These are phyloP conservation scores for Spodoptera picta DNA, from an alignment of 2,888 invertebrate genomes.

Conservation along the genomic window DNA sequence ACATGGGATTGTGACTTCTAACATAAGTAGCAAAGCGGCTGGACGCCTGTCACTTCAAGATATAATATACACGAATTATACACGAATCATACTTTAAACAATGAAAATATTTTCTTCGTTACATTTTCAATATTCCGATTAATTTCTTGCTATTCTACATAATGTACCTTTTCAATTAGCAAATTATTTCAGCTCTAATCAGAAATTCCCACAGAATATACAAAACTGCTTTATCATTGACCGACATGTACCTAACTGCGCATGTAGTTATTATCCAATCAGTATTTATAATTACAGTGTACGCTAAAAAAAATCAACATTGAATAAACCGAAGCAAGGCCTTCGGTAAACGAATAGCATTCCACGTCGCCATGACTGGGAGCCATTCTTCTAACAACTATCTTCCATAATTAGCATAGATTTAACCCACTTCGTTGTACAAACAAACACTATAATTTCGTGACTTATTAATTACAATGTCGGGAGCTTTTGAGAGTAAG, in stretches of 20 bases:
- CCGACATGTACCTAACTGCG: conserved; percentile 4
- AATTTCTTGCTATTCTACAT: too few species aligned
- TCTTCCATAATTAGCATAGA: conserved; percentile 63
- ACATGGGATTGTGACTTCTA: too few species aligned
- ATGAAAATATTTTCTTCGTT: too few species aligned
- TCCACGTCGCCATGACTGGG: conserved; percentile 52
- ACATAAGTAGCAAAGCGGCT: too few species aligned
- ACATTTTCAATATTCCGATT: too few species aligned
- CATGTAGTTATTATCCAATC: conserved; percentile 21
- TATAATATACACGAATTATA: too few species aligned
- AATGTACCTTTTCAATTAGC: too few species aligned
- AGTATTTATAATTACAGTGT: conserved; percentile 41
- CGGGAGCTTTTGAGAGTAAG: conserved; percentile 16
- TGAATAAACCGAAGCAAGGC: conserved; percentile 55
- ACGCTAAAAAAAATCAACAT: conserved; percentile 50
- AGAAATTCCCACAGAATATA: background rate
- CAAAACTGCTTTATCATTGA: background rate
- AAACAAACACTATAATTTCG: conserved; percentile 54
- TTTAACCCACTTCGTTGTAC: conserved; percentile 59
- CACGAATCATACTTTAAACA: too few species aligned
- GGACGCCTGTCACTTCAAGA: too few species aligned
- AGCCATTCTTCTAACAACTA: conserved; percentile 64
- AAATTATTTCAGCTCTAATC: too few species aligned
- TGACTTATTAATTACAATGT: conserved; percentile 38
- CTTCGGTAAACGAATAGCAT: conserved; percentile 53